Conservation (phyloP, 2,113 vertebrate species). For the Syrmaticus mikado region DNA sequence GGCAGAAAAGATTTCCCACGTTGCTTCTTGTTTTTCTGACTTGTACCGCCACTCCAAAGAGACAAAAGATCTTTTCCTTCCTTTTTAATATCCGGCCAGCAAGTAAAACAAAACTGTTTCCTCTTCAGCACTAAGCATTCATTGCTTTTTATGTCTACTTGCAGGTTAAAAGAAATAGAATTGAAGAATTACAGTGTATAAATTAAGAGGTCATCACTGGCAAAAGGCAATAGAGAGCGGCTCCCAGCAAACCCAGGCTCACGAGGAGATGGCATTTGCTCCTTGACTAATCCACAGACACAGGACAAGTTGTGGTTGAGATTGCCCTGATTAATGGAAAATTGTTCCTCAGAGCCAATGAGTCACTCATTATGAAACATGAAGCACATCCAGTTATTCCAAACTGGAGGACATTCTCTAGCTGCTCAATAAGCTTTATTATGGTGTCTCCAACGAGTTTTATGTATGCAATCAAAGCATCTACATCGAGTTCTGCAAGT, state of each 20-base stretch:
- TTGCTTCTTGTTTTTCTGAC: background rate
- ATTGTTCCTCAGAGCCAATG: background rate
- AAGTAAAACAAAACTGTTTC: background rate
- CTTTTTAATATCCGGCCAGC: background rate
- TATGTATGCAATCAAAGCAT: conserved; percentile 23
- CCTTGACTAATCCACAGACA: background rate
- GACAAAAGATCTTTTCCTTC: background rate
- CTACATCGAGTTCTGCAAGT: conserved; percentile 10
- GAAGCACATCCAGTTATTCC: background rate
- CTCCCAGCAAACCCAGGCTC: background rate
- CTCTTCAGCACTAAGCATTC: background rate
- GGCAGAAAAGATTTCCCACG: background rate
- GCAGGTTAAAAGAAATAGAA: background rate
- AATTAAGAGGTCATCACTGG: background rate
- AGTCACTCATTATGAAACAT: background rate
- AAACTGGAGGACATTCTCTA: conserved; percentile 25
- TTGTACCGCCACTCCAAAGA: background rate
- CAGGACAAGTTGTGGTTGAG: background rate
- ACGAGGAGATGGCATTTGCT: background rate
- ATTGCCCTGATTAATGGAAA: background rate
- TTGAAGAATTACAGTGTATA: background rate
- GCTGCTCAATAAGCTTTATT: conserved; percentile 30
- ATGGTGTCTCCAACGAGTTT: conserved; percentile 32
- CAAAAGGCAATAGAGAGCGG: background rate
- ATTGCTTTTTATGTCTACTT: background rate